Evolutionary conservation across 2,888 invertebrate species (phyloP).

Genomic region (Dynastes tityus): DNA sequence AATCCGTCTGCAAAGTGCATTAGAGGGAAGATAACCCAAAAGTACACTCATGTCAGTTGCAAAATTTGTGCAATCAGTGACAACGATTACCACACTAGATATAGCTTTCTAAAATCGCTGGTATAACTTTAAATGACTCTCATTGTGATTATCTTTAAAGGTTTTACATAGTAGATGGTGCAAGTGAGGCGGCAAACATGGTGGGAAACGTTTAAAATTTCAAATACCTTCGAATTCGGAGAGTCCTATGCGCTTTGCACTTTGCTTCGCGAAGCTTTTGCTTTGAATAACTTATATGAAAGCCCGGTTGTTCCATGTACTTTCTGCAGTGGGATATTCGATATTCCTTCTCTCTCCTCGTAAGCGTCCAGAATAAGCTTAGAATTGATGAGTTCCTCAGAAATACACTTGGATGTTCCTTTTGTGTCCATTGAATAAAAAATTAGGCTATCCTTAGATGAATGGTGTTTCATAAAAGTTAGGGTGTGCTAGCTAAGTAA

Average conservation of each 20-base stretch:
- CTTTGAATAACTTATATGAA: neutral
- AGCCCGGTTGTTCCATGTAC: neutral
- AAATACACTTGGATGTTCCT: neutral
- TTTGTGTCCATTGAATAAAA: neutral
- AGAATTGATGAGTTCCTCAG: neutral
- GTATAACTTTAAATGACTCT: too few species aligned
- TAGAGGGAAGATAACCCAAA: too few species aligned
- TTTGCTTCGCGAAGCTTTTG: neutral
- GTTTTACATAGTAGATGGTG: too few species aligned
- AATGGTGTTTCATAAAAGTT: too few species aligned
- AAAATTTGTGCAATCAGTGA: too few species aligned
- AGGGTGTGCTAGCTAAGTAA: too few species aligned
- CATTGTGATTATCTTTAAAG: too few species aligned
- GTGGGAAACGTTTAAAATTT: constrained; percentile 14
- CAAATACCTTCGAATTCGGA: constrained; percentile 26
- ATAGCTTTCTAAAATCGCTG: too few species aligned
- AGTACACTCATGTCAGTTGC: too few species aligned
- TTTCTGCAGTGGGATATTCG: neutral
- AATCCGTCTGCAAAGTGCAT: too few species aligned
- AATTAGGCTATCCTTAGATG: too few species aligned
- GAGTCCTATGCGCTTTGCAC: neutral
- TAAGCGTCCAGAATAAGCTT: neutral
- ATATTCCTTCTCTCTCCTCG: neutral
- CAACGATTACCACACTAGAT: too few species aligned
- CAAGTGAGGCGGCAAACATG: neutral